Conservation (phyloP, 2,113 vertebrate species). For the Pleuronectes platessa region DNA sequence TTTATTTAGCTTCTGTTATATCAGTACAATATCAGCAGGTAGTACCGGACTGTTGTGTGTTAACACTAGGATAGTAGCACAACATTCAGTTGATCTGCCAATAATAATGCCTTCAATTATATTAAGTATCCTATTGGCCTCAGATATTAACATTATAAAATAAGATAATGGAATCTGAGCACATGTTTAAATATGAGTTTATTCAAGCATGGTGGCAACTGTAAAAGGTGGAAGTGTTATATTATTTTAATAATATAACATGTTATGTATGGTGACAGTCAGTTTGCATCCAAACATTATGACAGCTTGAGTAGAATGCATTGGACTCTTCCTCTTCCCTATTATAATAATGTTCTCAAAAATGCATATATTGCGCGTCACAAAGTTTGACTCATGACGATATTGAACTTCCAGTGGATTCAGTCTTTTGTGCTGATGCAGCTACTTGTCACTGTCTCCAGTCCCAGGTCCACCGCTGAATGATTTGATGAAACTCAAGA, state of each 20-base stretch:
- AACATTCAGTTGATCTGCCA: too few relatives aligned
- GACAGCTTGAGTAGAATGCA: background rate
- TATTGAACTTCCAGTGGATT: background rate
- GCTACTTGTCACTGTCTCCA: slow-evolving; percentile 42
- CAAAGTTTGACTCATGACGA: background rate
- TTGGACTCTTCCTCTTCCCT: background rate
- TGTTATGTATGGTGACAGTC: background rate
- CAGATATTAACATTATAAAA: background rate
- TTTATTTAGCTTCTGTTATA: too few relatives aligned
- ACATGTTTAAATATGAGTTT: slow-evolving; percentile 1
- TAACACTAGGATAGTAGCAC: too few relatives aligned
- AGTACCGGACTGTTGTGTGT: too few relatives aligned
- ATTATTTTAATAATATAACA: background rate
- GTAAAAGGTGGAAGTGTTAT: background rate
- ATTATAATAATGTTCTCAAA: slow-evolving; percentile 9
- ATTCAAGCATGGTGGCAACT: slow-evolving; percentile 1
- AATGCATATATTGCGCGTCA: background rate
- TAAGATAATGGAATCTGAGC: background rate
- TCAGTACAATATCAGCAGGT: too few relatives aligned
- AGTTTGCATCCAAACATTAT: background rate
- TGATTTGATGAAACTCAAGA: slow-evolving; percentile 63
- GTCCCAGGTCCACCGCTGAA: slow-evolving; percentile 20
- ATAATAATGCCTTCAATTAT: too few relatives aligned
- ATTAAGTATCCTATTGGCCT: background rate
- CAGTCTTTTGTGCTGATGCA: background rate